Base-by-base conservation (phyloP, 1,140 invertebrate species). In the Orchestia grillus region DNA sequence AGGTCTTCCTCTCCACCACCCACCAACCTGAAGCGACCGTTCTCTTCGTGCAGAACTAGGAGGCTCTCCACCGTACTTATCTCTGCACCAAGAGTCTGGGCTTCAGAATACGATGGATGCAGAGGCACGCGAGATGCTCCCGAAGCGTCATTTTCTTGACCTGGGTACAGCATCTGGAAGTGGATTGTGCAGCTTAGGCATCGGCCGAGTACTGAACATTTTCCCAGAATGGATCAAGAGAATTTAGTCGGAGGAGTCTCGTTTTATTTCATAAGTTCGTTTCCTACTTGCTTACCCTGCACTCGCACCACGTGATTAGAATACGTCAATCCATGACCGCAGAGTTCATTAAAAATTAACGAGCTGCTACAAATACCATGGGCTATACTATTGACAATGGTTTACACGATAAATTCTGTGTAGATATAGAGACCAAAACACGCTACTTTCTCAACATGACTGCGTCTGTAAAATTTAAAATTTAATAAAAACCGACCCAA, bases 31-130 rank as follows among this genome's bases (percentile, higher is more conserved):
- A 44, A 47, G 8, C 92, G 92, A 40, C 92, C 92, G 44, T 94
- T 94, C 92, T 94, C 92, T 36, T 94, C 92, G 44, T 94, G 92
- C 36, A 94, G 92, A 42, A 94, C 92, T 19, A 94, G 44, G 19
- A 94, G 44, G 44, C 92, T 94, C 44, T 94, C 92, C 36, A 94
- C 92, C 43, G 92, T 94, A n/a, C 44, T 94, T 4, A 94, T 42
- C 44, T 94, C 92, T 19, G 41, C 92, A 94, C 92, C 92, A 45
- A 94, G 88, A 90, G 43, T 44, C 16, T 90, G 88, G 43, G 88
- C 15, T 23, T 77, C 62, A 77, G 62, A 77, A 36, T 77, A 77
- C 62, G 62, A 77, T 23, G 62, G 62, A 77, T 77, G 62, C 11
- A 77, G 15, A 77, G 62, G 62, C 62, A 77, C 62, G 11, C 62